Percentiles rank a stretch among this genome's conserved stretches.
phyloP scores from a whole-genome alignment of 2,888 invertebrate species.

The Conus canariensis region DNA sequence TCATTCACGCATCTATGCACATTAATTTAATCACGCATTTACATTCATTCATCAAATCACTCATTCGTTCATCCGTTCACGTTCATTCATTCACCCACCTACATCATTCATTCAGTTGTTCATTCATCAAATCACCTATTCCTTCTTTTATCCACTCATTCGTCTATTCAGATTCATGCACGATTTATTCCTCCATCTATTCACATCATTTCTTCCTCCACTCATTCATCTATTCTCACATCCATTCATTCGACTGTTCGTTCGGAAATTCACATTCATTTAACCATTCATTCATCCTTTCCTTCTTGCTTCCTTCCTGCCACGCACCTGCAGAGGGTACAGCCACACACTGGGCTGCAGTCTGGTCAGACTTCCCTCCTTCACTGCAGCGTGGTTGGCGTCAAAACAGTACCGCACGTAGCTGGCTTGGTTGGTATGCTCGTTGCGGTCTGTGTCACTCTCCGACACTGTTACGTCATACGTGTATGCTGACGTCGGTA shows the following conservation, averaged over 20 bases:
- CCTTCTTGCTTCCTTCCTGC: neutral
- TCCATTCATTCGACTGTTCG: neutral
- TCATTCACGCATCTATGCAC: no score
- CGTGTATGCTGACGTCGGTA: constrained; percentile 8
- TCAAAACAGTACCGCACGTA: constrained; percentile 45
- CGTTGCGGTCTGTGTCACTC: constrained; percentile 49
- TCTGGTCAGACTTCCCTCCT: neutral
- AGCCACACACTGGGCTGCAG: neutral
- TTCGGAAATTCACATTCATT: neutral
- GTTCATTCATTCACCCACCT: no score
- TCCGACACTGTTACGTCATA: constrained; percentile 35
- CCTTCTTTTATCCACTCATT: no score
- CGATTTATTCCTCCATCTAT: no score
- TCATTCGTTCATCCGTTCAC: no score
- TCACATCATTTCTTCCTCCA: no score
- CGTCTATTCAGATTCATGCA: no score
- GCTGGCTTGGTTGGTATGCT: constrained; percentile 50
- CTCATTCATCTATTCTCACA: no score
- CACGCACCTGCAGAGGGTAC: constrained; percentile 25
- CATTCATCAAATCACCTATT: no score
- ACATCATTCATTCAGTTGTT: no score
- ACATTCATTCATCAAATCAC: no score
- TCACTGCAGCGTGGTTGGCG: constrained; percentile 2
- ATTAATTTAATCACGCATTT: no score
- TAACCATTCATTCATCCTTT: neutral